Evolutionary conservation across 2,888 invertebrate species (phyloP).

Genomic region (Hyalella azteca): DNA sequence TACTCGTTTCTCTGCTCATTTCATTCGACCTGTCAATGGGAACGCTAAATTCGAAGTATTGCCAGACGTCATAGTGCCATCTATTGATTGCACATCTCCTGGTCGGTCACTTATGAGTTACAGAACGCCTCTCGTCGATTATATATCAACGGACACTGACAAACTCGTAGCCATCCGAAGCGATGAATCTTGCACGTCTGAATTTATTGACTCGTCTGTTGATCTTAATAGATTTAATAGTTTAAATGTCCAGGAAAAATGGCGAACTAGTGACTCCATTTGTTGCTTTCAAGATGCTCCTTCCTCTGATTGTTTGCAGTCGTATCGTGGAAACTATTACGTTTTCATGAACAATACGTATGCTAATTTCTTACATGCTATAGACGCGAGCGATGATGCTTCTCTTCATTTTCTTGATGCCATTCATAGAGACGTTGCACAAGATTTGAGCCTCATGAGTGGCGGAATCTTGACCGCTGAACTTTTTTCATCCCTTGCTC

Average conservation of each 20-base stretch:
- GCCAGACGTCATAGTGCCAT: constrained; percentile 20
- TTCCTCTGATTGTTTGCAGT: neutral
- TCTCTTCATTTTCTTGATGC: neutral
- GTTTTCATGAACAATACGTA: neutral
- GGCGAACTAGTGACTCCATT: too few relatives aligned
- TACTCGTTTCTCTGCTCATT: neutral
- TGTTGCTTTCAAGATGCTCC: too few relatives aligned
- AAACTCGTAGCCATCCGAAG: neutral
- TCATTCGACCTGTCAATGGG: neutral
- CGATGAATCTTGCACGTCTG: neutral
- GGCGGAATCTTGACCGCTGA: constrained; percentile 29
- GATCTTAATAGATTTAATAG: neutral
- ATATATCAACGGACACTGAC: neutral
- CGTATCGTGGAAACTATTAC: neutral
- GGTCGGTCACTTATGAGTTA: neutral
- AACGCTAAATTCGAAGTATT: constrained; percentile 3
- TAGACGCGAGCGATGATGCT: neutral
- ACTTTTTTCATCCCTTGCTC: neutral
- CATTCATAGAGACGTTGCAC: constrained; percentile 1
- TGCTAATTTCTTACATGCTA: neutral
- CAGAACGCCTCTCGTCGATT: neutral
- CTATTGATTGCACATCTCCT: neutral
- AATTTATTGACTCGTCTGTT: neutral
- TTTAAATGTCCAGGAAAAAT: too few relatives aligned
- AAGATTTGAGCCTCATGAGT: constrained; percentile 27